These are phyloP conservation scores for Musca vetustissima DNA, from an alignment of 1,140 invertebrate genomes.

Conservation along the genomic window DNA sequence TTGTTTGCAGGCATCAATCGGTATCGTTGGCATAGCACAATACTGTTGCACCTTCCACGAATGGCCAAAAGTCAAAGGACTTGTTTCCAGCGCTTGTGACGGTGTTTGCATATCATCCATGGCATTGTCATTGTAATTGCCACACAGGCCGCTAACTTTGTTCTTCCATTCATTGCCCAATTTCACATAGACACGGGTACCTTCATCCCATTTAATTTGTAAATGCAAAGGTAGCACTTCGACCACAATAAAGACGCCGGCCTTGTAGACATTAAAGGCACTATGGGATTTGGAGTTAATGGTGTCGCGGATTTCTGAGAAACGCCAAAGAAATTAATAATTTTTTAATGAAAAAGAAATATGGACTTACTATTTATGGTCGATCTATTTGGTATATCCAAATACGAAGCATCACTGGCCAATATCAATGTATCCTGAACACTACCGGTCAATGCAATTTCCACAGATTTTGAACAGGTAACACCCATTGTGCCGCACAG, in stretches of 20 bases:
- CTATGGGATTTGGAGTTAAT: conserved; percentile 41
- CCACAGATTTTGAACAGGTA: conserved; percentile 83
- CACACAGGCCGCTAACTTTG: conserved; percentile 83
- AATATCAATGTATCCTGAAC: conserved; percentile 66
- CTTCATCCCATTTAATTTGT: conserved; percentile 83
- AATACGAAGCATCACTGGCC: conserved; percentile 57
- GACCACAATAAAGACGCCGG: conserved; percentile 76
- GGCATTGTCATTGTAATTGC: conserved; percentile 84
- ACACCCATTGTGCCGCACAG: conserved; percentile 80
- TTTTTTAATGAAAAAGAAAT: not conserved
- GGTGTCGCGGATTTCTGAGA: conserved; percentile 41
- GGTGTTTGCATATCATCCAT: conserved; percentile 84
- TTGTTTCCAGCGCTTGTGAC: conserved; percentile 73
- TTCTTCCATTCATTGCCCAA: conserved; percentile 73
- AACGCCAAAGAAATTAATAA: not conserved
- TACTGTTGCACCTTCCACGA: conserved; percentile 82
- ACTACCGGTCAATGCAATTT: conserved; percentile 55
- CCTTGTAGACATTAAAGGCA: conserved; percentile 53
- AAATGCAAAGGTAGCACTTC: conserved; percentile 77
- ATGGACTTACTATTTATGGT: conserved; percentile 49
- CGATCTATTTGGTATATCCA: conserved; percentile 43
- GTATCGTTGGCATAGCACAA: conserved; percentile 62
- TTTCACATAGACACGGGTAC: conserved; percentile 78
- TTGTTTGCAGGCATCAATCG: conserved; percentile 68
- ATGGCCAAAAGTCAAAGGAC: conserved; percentile 76